Evolutionary conservation across 2,797 vertebrate species (phyloP), one percentile per base, ranked within the genome.

Genomic region (Nannoperca australis): DNA sequence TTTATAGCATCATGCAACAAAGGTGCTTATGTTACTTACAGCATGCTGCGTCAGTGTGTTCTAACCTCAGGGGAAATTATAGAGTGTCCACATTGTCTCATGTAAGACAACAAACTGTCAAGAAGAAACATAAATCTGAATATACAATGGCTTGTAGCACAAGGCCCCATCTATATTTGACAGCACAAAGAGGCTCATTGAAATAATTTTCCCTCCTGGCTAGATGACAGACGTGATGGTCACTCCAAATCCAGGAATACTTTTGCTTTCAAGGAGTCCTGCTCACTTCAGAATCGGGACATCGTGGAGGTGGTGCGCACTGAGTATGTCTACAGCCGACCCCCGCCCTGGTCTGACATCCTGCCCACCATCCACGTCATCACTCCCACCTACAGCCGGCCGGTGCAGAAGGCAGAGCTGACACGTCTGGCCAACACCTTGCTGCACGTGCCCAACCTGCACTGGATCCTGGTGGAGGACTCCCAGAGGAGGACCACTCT

Each of bases 391-490:
- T 96, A 95, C 89, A 90, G 89, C 70, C 87, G 95, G 10, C 90
- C 92, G 0, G 93, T 95, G 62, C 95, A 96, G 87, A 95, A 95
- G 82, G 95, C 95, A 1, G 95, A 96, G 86, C 93, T 96, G 76
- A 95, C 94, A 0, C 94, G 95, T 5, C 86, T 96, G 78, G 88
- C 93, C 24, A 95, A 96, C 91, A 96, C 96, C 3, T 89, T 96
- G 73, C 94, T 95, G 59, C 94, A 95, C 0, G 91, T 96, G 24
- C 86, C 94, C 63, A 94, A 95, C 78, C 91, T 96, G 51, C 94
- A 96, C 91, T 95, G 96, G 96, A 93, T 96, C 53, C 79, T 96
- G 59, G 95, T 96, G 88, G 94, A 96, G 83, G 95, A 96, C 77
- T 88, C 94, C 1, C 78, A 76, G 20, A 83, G 84, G 38, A 91